phyloP scores from a whole-genome alignment of 2,113 vertebrate species.

The Trogon surrucura region DNA sequence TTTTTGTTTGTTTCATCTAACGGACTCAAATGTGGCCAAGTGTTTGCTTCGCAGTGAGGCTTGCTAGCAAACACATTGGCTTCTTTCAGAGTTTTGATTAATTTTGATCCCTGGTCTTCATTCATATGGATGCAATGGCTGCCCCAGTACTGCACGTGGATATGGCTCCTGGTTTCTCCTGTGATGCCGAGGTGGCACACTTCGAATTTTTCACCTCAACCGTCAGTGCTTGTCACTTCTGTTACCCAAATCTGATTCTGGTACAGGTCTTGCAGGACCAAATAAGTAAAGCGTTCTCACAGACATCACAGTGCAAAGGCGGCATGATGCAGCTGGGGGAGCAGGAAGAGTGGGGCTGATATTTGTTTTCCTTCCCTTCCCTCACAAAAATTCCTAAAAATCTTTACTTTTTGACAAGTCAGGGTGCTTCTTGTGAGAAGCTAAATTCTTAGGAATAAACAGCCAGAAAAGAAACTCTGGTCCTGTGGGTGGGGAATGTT shows the following conservation, averaged over 20 bases:
- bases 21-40: background rate
- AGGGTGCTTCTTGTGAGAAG: background rate
- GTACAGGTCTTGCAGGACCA: background rate
- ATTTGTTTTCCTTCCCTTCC: background rate
- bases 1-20: background rate
- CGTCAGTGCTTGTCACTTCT: background rate
- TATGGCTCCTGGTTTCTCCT: background rate
- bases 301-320: background rate
- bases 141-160: background rate
- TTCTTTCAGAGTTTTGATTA: background rate
- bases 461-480: background rate
- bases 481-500: rapidly evolving
- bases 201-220: background rate
- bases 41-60: background rate
- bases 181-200: background rate
- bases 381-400: background rate
- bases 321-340: background rate
- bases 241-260: background rate
- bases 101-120: background rate
- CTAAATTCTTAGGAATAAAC: background rate
- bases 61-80: background rate
- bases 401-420: background rate
- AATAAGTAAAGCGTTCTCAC: background rate
- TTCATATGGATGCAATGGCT: background rate
- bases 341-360: background rate